Evolutionary conservation across 2,797 vertebrate species (phyloP), one percentile per base, ranked within the genome.

Genomic region (Acrossocheilus wenchowensis): DNA sequence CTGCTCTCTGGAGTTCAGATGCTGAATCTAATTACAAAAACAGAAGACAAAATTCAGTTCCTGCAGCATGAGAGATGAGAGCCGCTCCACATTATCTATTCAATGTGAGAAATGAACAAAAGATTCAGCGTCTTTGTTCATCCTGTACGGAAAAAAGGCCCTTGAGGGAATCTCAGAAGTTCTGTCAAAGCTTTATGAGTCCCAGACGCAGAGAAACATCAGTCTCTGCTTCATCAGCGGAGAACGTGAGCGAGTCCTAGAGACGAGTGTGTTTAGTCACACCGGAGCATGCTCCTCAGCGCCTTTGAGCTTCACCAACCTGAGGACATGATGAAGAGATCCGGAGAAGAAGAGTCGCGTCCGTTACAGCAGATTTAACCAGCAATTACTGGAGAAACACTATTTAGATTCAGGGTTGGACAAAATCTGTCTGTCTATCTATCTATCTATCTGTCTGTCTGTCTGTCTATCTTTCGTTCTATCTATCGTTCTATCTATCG

Each of bases 1-100:
- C 50, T 78, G 50, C 74, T 54, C 74, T 77, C 74, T 77, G 50
- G 30, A 54, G 75, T 39, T 78, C 75, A 57, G 75, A 78, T 90
- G 87, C 78, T 66, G 60, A 81, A 81, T 68, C 17, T 81, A 45
- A 81, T 81, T 23, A 50, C n/a, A 68, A 26, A 48, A 66, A 17
- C 19, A 48, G 26, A 68, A 48, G 60, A 81, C 17, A 23, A 68
- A 50, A n/a, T 6, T 34, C 30, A 78, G 75, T 2, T 78, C 50
- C 50, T 57, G 52, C 52, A 78, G 75, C 50, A n/a, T 15, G 30
- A 57, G 43, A 54, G 75, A 57, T 14, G 75, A 78, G 50, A 39
- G 50, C 0, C 6, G 34, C 52, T 78, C 34, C 75, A 57, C 52
- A 78, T 60, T 0, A 78, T n/a, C 34, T 39, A n/a, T 60, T 78